Base-by-base conservation (phyloP, 2,888 invertebrate species). In the Lasioglossum leucozonium region DNA sequence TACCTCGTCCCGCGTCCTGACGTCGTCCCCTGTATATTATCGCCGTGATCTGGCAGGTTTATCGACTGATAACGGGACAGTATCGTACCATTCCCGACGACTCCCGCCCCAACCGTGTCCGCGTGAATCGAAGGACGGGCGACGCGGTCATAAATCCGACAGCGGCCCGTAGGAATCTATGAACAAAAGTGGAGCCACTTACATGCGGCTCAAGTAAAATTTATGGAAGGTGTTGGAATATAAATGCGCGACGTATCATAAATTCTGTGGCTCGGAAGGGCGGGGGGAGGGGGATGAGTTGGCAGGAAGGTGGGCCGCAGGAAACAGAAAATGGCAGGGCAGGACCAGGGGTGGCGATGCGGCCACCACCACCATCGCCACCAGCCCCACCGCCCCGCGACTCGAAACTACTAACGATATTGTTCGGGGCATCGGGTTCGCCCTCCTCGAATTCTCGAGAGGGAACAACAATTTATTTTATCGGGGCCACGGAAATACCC, bases 111-210 rank as follows among this genome's bases (percentile, higher is more conserved):
- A 73, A 78, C 62, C 78, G 81, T 83, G 88, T 86, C 80, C 58
- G 77, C 75, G 37, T 58, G 71, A 81, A 58, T 86, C 85, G 91
- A 88, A 91, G 77, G 82, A 74, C 44, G 83, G 86, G 81, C 86
- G 37, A 85, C 90, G 85, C 71, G 74, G 74, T 72, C 86, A 92
- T 93, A 93, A 93, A 93, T 93, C 93, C 90, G 92, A 91, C 92
- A 91, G 91, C 58, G 30, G 65, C 8, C 79, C 89, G 88, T 89
- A 91, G 91, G 90, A 93, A 93, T 93, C 93, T 93, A 93, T 93
- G 93, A 93, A 93, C 93, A 93, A 93, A 93, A 93, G 91, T 92
- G 91, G 91, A 92, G 93, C 92, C 92, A 93, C 93, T 93, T 93
- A 93, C 89, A 91, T 90, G 90, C 90, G 92, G 91, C 91, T 91